Evolutionary conservation across 2,888 invertebrate species (phyloP), one percentile per base, ranked within the genome.

Genomic region (Aporophyla lueneburgensis): DNA sequence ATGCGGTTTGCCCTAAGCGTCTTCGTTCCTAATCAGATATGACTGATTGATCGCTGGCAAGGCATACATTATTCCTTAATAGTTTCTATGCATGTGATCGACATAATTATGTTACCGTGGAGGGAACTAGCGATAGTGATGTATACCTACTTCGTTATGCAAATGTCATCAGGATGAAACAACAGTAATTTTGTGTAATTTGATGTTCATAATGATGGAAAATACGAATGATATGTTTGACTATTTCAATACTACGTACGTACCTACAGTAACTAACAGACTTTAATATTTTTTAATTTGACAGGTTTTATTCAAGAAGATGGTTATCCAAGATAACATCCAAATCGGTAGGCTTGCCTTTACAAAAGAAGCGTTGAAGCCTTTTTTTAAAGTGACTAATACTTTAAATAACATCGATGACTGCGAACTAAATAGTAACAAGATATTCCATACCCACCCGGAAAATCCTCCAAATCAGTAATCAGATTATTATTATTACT

Each of bases 51-150:
- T 66, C 16, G 56, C 6, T 56, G 33, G 58, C 46, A 53, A 59
- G 61, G 70, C 63, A 82, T 59, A 56, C 33, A 71, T 78, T 74
- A 78, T 68, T 27, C 67, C 73, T 21, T 74, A 71, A 68, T 65
- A 61, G 83, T 69, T 56, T 24, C 10, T 21, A 71, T 82, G 59
- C 51, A 68, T 78, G 59, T 69, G 70, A 82, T 82, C 12, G 54
- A 74, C 67, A 46, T 78, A 69, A 74, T 74, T 68, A 71, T 49
- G 43, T 76, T 62, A 56, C 49, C 21, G 33, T 16, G 16, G 16
- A 59, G 24, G 59, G 4, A 61, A 51, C 7, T 33, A 59, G 40
- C 16, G 61, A 63, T 74, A 51, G 49, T n/a, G n/a, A 63, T 49
- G 14, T 62, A 6, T 33, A 21, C 4, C 2, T 43, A 65, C 10